phyloP scores from a whole-genome alignment of 2,888 invertebrate species.

The Gymnocheta viridis region DNA sequence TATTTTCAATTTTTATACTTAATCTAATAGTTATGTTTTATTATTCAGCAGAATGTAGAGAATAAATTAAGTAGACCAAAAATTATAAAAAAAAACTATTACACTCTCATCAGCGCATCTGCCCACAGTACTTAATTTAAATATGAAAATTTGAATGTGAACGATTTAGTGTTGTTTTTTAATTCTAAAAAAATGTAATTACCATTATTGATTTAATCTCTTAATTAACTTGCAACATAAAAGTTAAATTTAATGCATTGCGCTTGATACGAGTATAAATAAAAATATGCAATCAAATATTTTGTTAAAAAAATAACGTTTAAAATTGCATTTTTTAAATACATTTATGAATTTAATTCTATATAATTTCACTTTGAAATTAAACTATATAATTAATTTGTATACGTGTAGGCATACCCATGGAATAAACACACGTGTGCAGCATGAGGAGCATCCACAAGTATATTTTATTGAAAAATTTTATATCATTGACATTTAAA shows the following conservation, averaged over 20 bases:
- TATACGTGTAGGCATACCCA: background rate
- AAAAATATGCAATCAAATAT: background rate
- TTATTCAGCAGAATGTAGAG: background rate
- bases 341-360: background rate
- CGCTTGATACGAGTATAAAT: background rate
- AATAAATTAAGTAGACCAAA: background rate
- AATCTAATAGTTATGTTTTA: too few species aligned
- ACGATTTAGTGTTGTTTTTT: background rate
- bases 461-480: too few species aligned
- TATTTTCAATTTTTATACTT: too few species aligned
- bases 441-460: too few species aligned
- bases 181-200: constrained; percentile 3
- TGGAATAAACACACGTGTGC: background rate
- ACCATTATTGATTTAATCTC: constrained; percentile 23
- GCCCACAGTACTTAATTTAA: background rate
- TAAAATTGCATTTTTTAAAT: background rate
- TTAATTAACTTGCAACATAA: background rate
- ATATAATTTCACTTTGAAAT: background rate
- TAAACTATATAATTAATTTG: background rate
- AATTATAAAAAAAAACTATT: background rate
- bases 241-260: background rate
- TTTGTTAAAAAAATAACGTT: background rate
- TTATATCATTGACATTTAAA: too few species aligned
- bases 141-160: background rate
- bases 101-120: background rate